phyloP scores from a whole-genome alignment of 1,140 invertebrate species.

The Drosophila sp. region DNA sequence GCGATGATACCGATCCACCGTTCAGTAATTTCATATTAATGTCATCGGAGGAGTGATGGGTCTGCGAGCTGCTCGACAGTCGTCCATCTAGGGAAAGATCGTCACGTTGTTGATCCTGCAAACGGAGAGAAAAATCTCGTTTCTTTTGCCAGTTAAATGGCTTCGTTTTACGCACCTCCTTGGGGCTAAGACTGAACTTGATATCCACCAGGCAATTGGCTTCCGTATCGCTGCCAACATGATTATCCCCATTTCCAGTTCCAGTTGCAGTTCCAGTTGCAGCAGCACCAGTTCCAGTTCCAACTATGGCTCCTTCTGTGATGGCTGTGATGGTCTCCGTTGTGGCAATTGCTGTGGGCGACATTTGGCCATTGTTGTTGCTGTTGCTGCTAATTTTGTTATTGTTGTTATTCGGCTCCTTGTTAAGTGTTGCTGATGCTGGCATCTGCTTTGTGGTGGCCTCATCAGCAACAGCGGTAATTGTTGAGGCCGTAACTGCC shows the following conservation, averaged over 20 bases:
- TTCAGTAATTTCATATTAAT: slow-evolving; percentile 72
- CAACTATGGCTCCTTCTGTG: background rate
- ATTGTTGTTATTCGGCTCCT: slow-evolving; percentile 78
- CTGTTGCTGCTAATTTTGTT: slow-evolving; percentile 72
- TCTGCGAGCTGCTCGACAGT: slow-evolving; percentile 69
- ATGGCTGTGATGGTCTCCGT: slow-evolving; percentile 28
- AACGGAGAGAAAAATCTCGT: slow-evolving; percentile 21
- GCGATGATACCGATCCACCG: slow-evolving; percentile 76
- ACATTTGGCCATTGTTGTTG: slow-evolving; percentile 55
- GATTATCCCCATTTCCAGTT: slow-evolving; percentile 29
- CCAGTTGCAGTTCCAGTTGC: background rate
- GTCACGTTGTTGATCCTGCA: slow-evolving; percentile 71
- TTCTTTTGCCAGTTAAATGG: background rate
- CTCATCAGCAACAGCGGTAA: slow-evolving; percentile 45
- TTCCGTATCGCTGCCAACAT: slow-evolving; percentile 64
- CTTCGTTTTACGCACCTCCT: slow-evolving; percentile 57
- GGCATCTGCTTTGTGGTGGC: slow-evolving; percentile 64
- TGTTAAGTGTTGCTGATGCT: slow-evolving; percentile 69
- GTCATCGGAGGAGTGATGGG: slow-evolving; percentile 75
- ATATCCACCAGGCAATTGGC: slow-evolving; percentile 71
- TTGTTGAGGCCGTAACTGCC: slow-evolving; percentile 26
- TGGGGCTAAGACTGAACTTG: slow-evolving; percentile 71
- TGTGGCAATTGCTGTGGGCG: slow-evolving; percentile 61
- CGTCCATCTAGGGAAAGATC: slow-evolving; percentile 73
- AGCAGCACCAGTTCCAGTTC: background rate